A percentile compares a stretch with the other conserved stretches of the same genome.
Conservation (phyloP, 2,113 vertebrate species). For the Columba livia region DNA sequence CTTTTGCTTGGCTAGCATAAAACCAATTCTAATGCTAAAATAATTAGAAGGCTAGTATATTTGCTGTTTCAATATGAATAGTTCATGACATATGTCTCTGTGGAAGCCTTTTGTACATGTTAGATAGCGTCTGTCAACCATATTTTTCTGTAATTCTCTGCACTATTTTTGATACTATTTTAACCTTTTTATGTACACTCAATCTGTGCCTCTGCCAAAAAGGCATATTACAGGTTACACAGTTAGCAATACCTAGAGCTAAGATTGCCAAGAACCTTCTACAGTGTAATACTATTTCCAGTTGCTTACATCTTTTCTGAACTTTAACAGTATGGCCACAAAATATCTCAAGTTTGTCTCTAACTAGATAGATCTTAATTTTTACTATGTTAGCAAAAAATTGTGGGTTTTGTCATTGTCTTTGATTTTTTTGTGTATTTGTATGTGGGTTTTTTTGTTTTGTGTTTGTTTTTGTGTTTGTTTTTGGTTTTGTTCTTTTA, state of each 20-base stretch:
- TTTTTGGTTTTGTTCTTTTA: background rate
- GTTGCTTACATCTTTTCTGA: background rate
- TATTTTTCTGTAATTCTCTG: conserved; percentile 11
- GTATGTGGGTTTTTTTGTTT: no score
- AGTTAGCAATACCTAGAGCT: background rate
- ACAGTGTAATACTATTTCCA: background rate
- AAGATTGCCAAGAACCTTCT: conserved; percentile 19
- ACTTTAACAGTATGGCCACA: background rate
- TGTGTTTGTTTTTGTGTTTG: background rate
- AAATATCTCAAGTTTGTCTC: background rate
- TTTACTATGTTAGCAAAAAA: background rate
- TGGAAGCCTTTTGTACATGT: conserved; percentile 22
- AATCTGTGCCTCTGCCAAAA: conserved; percentile 2
- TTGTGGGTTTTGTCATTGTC: background rate
- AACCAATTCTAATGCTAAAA: conserved; percentile 47
- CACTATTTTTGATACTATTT: conserved; percentile 17
- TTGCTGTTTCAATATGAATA: conserved; percentile 5
- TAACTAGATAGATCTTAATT: background rate
- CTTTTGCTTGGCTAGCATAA: conserved; percentile 15
- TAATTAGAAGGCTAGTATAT: conserved; percentile 29
- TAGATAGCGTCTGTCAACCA: background rate
- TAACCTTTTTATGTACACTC: background rate
- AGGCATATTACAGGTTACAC: conserved; percentile 22
- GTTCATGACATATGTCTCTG: conserved; percentile 3
- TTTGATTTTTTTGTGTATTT: accelerated